phyloP scores from a whole-genome alignment of 2,797 vertebrate species.

The Sebastes minor region DNA sequence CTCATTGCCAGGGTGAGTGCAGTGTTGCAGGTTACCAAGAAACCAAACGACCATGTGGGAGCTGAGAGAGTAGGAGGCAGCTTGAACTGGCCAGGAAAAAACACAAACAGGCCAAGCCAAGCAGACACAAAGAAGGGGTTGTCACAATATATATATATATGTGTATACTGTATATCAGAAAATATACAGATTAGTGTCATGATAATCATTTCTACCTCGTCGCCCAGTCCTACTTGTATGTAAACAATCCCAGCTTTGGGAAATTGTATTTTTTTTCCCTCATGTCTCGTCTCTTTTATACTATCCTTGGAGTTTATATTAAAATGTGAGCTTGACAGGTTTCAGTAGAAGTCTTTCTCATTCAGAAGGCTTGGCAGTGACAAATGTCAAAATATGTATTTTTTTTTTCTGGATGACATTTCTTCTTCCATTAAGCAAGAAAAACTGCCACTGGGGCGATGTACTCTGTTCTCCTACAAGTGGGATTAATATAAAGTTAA shows the following conservation, averaged over 20 bases:
- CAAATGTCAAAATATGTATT: slow-evolving; percentile 6
- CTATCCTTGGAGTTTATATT: not conserved
- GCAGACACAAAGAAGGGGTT: not conserved
- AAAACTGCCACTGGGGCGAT: not conserved
- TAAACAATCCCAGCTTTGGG: not conserved
- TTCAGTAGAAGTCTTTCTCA: not conserved
- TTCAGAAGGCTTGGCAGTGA: not conserved
- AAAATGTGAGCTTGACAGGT: not conserved
- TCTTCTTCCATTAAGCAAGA: slow-evolving; percentile 1
- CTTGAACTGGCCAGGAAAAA: not conserved
- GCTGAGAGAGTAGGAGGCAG: not conserved
- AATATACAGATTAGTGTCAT: not conserved
- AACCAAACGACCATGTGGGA: not conserved
- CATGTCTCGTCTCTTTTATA: not conserved
- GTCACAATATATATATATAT: not conserved
- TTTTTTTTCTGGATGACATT: slow-evolving; percentile 9
- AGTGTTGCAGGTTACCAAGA: not conserved
- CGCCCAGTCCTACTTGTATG: not conserved
- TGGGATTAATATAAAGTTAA: slow-evolving; percentile 58
- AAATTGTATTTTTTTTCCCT: not conserved
- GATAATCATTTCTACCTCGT: not conserved
- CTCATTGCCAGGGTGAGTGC: not conserved
- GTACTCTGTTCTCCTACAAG: slow-evolving; percentile 34
- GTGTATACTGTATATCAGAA: not conserved
- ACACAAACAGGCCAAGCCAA: not conserved